Conservation (phyloP, 2,888 invertebrate species). For the Chromoteleia sp. region DNA sequence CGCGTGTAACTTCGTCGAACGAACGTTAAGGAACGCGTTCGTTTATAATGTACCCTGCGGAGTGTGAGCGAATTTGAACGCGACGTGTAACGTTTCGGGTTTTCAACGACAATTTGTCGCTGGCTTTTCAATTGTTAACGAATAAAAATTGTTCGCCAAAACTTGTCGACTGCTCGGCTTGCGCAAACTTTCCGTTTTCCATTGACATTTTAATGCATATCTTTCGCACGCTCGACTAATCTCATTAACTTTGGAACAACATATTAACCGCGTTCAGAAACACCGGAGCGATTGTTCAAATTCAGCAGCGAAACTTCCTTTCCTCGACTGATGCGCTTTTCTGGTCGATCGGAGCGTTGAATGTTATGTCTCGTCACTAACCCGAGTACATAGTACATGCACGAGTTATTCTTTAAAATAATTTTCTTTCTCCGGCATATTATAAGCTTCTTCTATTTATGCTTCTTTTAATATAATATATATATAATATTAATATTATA, state of each 20-base stretch:
- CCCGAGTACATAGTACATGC: conserved; percentile 26
- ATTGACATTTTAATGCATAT: conserved; percentile 28
- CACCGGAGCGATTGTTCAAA: conserved; percentile 48
- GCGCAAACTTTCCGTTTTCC: not conserved
- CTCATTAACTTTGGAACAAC: conserved; percentile 50
- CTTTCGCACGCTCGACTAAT: conserved; percentile 12
- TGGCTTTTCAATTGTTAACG: too few relatives aligned
- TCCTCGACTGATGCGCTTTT: conserved; percentile 47
- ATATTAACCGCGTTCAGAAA: conserved; percentile 39
- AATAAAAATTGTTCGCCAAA: too few relatives aligned
- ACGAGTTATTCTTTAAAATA: conserved; percentile 30
- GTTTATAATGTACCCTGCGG: too few relatives aligned
- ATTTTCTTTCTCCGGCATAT: conserved; percentile 2
- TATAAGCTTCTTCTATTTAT: conserved; percentile 15
- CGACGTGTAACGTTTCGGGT: too few relatives aligned
- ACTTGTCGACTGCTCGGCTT: too few relatives aligned
- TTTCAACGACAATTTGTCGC: too few relatives aligned
- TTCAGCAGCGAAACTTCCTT: conserved; percentile 41
- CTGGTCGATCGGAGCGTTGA: conserved; percentile 40
- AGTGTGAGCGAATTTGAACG: too few relatives aligned
- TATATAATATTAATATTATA: too few relatives aligned
- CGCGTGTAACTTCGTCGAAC: too few relatives aligned
- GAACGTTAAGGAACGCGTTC: too few relatives aligned
- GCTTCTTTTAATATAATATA: not conserved
- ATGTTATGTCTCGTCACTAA: conserved; percentile 44